phyloP scores from a whole-genome alignment of 2,113 vertebrate species.

The Embiotoca jacksoni region DNA sequence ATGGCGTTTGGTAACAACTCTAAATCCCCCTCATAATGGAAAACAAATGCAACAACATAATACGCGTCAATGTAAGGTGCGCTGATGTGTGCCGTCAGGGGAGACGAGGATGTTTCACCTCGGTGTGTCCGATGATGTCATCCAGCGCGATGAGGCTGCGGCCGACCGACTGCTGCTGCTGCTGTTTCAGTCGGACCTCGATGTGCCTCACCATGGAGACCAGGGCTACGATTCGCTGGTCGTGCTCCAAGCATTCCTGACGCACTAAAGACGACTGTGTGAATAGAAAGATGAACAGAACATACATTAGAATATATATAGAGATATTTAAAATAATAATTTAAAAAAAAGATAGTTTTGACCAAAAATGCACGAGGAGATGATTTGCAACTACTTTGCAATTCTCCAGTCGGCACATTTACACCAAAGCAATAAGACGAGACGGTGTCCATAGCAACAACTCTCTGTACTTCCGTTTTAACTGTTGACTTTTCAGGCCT shows the following conservation, averaged over 20 bases:
- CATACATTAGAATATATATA: neutral
- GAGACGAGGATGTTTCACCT: slow-evolving; percentile 81
- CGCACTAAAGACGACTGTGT: slow-evolving; percentile 86
- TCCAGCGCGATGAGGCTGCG: slow-evolving; percentile 82
- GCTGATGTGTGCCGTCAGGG: neutral
- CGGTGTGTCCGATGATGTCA: slow-evolving; percentile 87
- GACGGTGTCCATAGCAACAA: no score
- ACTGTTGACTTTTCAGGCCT: no score
- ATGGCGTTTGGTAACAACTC: neutral
- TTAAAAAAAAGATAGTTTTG: neutral
- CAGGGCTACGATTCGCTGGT: slow-evolving; percentile 90
- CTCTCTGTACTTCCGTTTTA: no score
- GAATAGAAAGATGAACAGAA: neutral
- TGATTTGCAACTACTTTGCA: no score
- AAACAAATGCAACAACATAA: neutral
- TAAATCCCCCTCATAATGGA: neutral
- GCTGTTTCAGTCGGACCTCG: slow-evolving; percentile 90
- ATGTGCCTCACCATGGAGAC: slow-evolving; percentile 92
- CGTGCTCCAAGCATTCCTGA: slow-evolving; percentile 90
- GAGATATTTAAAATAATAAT: neutral
- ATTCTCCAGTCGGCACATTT: no score
- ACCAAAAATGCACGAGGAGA: no score
- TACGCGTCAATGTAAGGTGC: neutral
- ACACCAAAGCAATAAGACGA: no score
- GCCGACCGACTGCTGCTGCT: slow-evolving; percentile 84